Base-by-base conservation (phyloP, 2,797 vertebrate genomes). In the Spinibarbus caldwelli region DNA sequence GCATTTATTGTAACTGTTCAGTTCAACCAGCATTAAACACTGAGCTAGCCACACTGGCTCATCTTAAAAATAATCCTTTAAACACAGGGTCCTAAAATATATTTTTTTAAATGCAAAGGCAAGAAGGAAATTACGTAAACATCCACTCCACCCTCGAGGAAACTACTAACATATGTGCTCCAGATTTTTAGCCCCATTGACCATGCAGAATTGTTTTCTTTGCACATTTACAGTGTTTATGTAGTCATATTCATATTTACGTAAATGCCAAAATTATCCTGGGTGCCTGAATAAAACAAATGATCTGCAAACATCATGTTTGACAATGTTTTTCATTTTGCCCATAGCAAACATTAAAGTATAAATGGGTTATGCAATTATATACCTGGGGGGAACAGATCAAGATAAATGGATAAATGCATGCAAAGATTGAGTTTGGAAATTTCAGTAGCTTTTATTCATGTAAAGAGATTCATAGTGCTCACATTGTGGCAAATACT, bases 401-500 rank as follows among this genome's bases (percentile, higher is more conserved):
- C 43, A 81, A 87, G 62, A 89, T 71, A 88, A 88, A 89, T 17
- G 83, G 85, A 92, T 87, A 92, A 91, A 91, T 52, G 92, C 90
- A 93, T 94, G 93, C 92, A 92, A 94, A 92, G 91, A 88, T 87
- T 83, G 43, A 83, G 90, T 83, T 91, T 89, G 68, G 86, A 91
- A 68, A 85, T 94, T 94, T 95, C 85, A 93, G 90, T 95, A 91
- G 90, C 52, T 94, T 95, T 95, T 95, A 95, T 97, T 98, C 93
- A 94, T 95, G 94, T 95, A 93, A 88, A 93, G 93, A 91, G 88
- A 78, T 92, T 92, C 86, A 87, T 91, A 77, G 92, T 91, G 93
- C 89, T 94, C 93, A 94, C 94, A 93, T 86, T 88, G 80, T 86
- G 87, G 91, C 82, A 92, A 93, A 92, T 86, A 87, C 83, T 67